Percentiles rank a stretch among this genome's conserved stretches.
These are phyloP conservation scores for Anguilla obscura DNA, from an alignment of 2,797 vertebrate genomes.

Conservation along the genomic window DNA sequence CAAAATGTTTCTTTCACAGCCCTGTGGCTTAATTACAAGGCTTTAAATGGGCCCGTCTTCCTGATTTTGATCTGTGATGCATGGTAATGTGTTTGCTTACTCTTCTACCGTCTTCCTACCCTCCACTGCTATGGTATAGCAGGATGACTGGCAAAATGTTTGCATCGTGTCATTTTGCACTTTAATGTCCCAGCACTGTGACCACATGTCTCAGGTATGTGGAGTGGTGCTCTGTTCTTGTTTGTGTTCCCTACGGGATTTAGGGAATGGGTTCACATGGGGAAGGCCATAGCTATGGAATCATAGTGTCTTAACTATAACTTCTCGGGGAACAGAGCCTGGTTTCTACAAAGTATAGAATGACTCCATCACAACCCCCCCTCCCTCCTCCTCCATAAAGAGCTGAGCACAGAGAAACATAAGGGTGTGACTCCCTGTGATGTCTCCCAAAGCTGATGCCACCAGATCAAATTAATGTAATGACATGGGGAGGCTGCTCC, in stretches of 20 bases:
- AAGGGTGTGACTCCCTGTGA: not conserved
- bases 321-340: conserved; percentile 59
- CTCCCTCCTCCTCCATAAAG: conserved; percentile 36
- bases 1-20: conserved; percentile 35
- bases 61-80: not conserved
- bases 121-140: not conserved
- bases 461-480: conserved; percentile 49
- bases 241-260: conserved; percentile 11
- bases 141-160: not conserved
- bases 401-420: not conserved
- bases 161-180: not conserved
- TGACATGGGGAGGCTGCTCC: conserved; percentile 28
- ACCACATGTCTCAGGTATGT: not conserved
- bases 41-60: not conserved
- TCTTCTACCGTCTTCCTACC: not conserved
- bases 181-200: not conserved
- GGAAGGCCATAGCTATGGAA: conserved; percentile 31
- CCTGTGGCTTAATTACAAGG: conserved; percentile 21
- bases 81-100: not conserved
- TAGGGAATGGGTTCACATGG: conserved; percentile 28
- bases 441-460: conserved; percentile 38
- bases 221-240: not conserved
- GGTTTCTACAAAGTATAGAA: conserved; percentile 48
- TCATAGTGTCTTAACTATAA: conserved; percentile 39
- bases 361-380: conserved; percentile 32